Conservation (phyloP, 2,888 invertebrate species). For the Habroteleia sp. region DNA sequence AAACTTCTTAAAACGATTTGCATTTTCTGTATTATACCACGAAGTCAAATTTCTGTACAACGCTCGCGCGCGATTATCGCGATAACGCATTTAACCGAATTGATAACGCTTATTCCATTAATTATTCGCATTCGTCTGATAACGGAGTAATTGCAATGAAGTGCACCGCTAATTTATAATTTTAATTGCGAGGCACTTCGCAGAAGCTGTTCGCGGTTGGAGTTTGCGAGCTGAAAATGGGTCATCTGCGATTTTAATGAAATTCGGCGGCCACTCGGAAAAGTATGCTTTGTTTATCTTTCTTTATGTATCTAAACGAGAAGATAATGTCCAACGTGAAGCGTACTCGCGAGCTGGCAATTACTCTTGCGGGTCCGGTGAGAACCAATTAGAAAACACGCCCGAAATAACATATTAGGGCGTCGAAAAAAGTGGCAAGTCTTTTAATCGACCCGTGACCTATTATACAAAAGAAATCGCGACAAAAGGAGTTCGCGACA, state of each 20-base stretch:
- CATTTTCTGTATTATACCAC: not conserved
- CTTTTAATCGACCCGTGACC: conserved; percentile 39
- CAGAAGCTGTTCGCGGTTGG: not conserved
- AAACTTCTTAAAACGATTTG: too few relatives aligned
- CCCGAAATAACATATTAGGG: conserved; percentile 25
- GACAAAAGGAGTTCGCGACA: conserved; percentile 1
- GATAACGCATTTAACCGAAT: conserved; percentile 3
- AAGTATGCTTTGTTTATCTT: conserved; percentile 38
- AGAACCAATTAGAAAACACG: conserved; percentile 8
- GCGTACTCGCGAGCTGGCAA: conserved; percentile 28
- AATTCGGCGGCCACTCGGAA: conserved; percentile 18
- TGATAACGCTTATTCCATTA: conserved; percentile 5
- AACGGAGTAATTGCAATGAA: conserved; percentile 28
- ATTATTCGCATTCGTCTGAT: conserved; percentile 14
- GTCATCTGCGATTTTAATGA: conserved; percentile 41
- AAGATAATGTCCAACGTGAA: conserved; percentile 20
- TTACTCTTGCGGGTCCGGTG: conserved; percentile 24
- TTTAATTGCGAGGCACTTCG: conserved; percentile 14
- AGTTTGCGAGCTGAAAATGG: conserved; percentile 13
- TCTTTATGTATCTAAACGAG: conserved; percentile 35
- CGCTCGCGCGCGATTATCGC: not conserved
- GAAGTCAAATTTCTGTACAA: conserved; percentile 2
- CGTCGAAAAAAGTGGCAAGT: conserved; percentile 35
- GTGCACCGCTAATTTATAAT: conserved; percentile 30
- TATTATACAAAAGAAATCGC: conserved; percentile 12